These are phyloP conservation scores for Petrocephalus zakoni DNA, from an alignment of 2,113 vertebrate genomes.

Conservation along the genomic window DNA sequence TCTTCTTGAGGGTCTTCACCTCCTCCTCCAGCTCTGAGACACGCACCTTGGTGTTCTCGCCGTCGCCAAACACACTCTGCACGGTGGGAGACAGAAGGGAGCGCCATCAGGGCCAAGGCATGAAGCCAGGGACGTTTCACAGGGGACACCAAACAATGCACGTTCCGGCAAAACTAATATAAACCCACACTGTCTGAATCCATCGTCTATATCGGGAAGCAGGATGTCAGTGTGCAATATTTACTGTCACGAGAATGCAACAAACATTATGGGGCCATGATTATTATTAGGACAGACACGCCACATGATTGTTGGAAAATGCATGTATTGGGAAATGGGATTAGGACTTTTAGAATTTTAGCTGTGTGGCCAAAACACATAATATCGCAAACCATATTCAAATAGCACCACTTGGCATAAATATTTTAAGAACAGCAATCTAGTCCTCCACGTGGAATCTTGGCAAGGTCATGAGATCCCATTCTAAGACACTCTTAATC, in stretches of 20 bases:
- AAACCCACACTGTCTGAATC: not conserved
- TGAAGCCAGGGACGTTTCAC: not conserved
- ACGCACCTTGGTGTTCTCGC: slow-evolving; percentile 80
- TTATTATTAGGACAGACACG: not conserved
- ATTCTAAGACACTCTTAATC: slow-evolving; percentile 38
- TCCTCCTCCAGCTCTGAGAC: slow-evolving; percentile 85
- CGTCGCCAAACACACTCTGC: slow-evolving; percentile 77
- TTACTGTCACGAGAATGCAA: not conserved
- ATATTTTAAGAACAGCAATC: not conserved
- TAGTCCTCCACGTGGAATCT: not conserved
- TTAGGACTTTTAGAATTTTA: not conserved
- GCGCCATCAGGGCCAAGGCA: not conserved
- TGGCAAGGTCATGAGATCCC: slow-evolving; percentile 39
- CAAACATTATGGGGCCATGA: not conserved
- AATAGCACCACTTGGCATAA: not conserved
- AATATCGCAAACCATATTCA: not conserved
- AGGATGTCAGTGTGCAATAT: not conserved
- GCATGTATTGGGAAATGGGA: not conserved
- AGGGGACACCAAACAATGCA: no score
- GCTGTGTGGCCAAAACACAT: not conserved
- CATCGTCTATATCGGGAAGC: not conserved
- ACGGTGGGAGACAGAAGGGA: not conserved
- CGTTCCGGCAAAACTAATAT: not conserved
- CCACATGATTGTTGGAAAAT: slow-evolving; percentile 17
- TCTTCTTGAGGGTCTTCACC: slow-evolving; percentile 81